phyloP scores from a whole-genome alignment of 2,113 vertebrate genomes.

The Elaphurus davidianus region DNA sequence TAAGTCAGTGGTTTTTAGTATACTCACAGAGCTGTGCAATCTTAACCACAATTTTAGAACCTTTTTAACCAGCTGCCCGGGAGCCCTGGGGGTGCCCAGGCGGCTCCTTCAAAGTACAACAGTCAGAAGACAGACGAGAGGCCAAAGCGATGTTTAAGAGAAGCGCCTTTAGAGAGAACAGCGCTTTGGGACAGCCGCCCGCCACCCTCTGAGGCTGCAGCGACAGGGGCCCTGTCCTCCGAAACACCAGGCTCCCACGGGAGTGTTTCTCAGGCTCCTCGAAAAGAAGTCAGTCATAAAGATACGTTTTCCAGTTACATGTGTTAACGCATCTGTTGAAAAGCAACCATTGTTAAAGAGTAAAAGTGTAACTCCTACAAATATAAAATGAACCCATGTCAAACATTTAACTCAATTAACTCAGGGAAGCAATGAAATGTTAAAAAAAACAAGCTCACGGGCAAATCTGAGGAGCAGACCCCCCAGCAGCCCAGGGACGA shows the following conservation, averaged over 20 bases:
- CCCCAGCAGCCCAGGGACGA: accelerated
- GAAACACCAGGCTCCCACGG: not conserved
- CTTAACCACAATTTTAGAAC: not conserved
- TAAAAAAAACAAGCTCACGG: not conserved
- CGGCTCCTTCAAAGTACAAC: not conserved
- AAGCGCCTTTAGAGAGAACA: not conserved
- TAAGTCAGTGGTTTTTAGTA: not conserved
- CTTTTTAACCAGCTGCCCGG: not conserved
- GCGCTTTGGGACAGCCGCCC: not conserved
- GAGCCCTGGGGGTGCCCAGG: not conserved
- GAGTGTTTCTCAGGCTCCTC: not conserved
- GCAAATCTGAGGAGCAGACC: not conserved
- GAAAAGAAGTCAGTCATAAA: not conserved
- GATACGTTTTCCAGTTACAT: not conserved
- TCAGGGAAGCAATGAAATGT: too few relatives aligned
- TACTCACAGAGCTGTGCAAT: not conserved
- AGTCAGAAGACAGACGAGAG: not conserved
- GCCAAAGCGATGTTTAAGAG: too few relatives aligned
- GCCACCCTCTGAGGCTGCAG: not conserved
- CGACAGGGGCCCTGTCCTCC: not conserved
- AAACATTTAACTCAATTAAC: not conserved
- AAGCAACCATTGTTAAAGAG: not conserved
- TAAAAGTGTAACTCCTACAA: not conserved
- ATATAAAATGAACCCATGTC: not conserved
- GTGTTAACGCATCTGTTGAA: not conserved